These are phyloP conservation scores for Colaptes auratus DNA, from an alignment of 2,113 vertebrate genomes.

Conservation along the genomic window DNA sequence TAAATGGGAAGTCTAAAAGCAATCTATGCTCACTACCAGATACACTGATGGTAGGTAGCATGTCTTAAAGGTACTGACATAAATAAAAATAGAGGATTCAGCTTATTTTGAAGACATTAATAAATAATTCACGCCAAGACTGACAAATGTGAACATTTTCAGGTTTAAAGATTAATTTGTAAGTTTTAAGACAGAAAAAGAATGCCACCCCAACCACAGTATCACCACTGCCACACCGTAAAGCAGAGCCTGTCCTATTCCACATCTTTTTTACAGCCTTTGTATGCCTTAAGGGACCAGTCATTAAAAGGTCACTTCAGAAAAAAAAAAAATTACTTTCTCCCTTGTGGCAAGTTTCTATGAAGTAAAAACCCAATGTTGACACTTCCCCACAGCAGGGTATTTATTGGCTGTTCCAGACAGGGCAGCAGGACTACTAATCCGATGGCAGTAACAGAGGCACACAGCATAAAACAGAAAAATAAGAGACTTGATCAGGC, in stretches of 20 bases:
- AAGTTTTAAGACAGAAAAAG: neutral
- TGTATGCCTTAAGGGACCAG: slow-evolving; percentile 46
- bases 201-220: neutral
- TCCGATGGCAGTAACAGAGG: slow-evolving; percentile 7
- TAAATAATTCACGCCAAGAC: neutral
- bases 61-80: neutral
- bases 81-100: neutral
- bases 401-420: slow-evolving; percentile 52
- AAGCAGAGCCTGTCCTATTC: slow-evolving; percentile 56
- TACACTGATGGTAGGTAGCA: neutral
- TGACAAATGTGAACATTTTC: neutral
- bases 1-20: neutral
- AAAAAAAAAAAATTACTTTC: slow-evolving; percentile 74
- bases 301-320: slow-evolving; percentile 73
- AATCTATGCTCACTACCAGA: neutral
- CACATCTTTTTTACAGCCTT: slow-evolving; percentile 65
- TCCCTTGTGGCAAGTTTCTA: slow-evolving; percentile 31
- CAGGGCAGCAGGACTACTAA: slow-evolving; percentile 32
- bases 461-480: neutral
- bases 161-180: slow-evolving; percentile 3
- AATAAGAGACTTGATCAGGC: neutral
- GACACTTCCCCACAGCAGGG: slow-evolving; percentile 34
- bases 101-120: neutral
- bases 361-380: slow-evolving; percentile 54
- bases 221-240: neutral